Base-by-base conservation (phyloP, 1,140 invertebrate species). In the Drosophila triauraria region DNA sequence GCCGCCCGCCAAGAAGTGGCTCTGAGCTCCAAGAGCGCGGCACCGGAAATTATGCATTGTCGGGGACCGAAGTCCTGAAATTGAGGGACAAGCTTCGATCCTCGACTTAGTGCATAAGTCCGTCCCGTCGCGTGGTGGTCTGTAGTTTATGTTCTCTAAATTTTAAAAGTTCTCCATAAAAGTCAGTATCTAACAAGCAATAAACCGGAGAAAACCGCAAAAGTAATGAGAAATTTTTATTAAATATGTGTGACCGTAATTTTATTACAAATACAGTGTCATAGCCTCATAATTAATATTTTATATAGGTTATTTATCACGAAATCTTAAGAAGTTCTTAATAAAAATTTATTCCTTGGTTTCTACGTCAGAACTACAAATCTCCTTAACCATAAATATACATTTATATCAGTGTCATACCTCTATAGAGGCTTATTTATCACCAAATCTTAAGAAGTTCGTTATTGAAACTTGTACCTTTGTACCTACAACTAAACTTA, bases 1-100 rank as follows among this genome's bases (percentile, higher is more conserved):
- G 30, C 30, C 23, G 6, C 27, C 69, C 10, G 17, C 35, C 6
- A 68, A 48, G 3, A 68, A 57, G 43, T 78, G 75, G 61, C 9
- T 50, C 27, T 54, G 59, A 83, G 67, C 53, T 72, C 30, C 38
- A 1, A 9, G 30, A 27, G 12, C 27, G 60, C 48, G 64, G 23
- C 58, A 12, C 48, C 63, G 63, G 42, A 61, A 54, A 53, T 68
- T 84, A 78, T 60, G 85, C 81, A 88, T 71, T 78, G 69, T 77
- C 56, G 54, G 30, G 38, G 2, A 64, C 56, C 67, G 57, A 78
- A 70, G 62, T n/a, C 5, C 9, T 2, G 12, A 38, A 13, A 4
- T 7, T 4, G 3, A 43, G 13, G 17, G 17, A 23, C 30, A 23
- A 6, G 4, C 30, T 48, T 72, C 59, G 60, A 59, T 60, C 20